phyloP scores from a whole-genome alignment of 2,888 invertebrate species.

The Cantharis lateralis region DNA sequence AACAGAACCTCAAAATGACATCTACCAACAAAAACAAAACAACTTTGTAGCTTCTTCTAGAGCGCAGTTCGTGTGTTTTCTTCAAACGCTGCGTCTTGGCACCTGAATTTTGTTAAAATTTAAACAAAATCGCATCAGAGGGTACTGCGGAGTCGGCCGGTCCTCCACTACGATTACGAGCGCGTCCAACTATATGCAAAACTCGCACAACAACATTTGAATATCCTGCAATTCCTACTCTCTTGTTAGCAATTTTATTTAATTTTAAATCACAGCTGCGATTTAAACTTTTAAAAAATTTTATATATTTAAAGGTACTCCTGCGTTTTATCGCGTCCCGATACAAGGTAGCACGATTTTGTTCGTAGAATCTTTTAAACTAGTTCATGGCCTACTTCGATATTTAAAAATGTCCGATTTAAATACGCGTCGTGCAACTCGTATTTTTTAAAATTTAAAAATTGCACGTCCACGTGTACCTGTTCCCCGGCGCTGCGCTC shows the following conservation, averaged over 20 bases:
- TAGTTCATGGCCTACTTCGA: background rate
- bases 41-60: background rate
- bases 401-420: background rate
- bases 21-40: background rate
- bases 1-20: background rate
- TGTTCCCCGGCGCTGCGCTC: background rate
- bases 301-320: background rate
- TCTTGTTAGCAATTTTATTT: background rate
- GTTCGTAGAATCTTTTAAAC: background rate
- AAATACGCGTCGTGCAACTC: background rate
- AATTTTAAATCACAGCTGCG: conserved; percentile 1
- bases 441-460: background rate
- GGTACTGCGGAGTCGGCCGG: background rate
- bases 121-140: background rate
- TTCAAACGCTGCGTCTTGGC: background rate
- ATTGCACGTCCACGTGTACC: background rate
- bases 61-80: background rate
- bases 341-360: background rate
- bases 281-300: background rate
- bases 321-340: background rate
- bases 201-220: background rate
- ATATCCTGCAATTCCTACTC: background rate
- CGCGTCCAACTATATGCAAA: background rate
- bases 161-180: background rate
- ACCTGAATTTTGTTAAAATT: background rate